Evolutionary conservation across 1,140 invertebrate species (phyloP).

Genomic region (Drosophila nikananu): DNA sequence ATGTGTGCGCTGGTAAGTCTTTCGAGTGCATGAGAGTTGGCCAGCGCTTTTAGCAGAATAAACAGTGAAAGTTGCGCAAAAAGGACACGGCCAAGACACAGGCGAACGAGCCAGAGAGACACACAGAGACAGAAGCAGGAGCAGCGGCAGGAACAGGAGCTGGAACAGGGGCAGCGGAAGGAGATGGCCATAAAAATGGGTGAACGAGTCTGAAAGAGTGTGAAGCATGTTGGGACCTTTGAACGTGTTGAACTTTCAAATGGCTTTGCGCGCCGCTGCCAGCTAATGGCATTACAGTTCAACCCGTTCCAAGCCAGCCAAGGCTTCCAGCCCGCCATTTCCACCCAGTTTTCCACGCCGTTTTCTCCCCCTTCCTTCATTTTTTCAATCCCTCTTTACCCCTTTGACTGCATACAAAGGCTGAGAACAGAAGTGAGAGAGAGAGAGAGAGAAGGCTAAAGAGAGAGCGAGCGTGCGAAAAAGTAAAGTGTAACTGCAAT

Average conservation of each 20-base stretch:
- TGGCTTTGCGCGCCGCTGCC: constrained; percentile 80
- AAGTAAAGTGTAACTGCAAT: constrained; percentile 72
- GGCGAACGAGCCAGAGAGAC: constrained; percentile 39
- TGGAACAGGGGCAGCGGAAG: constrained; percentile 17
- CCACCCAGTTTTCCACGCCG: constrained; percentile 1
- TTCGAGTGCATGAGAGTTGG: constrained; percentile 81
- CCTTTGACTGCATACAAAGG: constrained; percentile 71
- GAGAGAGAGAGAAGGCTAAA: neutral
- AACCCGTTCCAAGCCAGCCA: constrained; percentile 34
- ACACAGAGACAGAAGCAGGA: constrained; percentile 12
- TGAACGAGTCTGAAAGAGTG: constrained; percentile 48
- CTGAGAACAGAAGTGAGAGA: constrained; percentile 1
- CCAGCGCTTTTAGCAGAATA: constrained; percentile 82
- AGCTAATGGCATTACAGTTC: constrained; percentile 82
- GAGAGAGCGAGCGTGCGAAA: constrained; percentile 56
- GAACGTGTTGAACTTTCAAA: constrained; percentile 83
- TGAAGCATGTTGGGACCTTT: constrained; percentile 78
- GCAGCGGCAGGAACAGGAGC: neutral
- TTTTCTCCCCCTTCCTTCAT: neutral
- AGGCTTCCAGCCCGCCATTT: neutral
- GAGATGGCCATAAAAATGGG: constrained; percentile 29
- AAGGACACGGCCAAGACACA: constrained; percentile 77
- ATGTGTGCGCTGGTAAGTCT: constrained; percentile 35
- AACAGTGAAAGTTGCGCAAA: constrained; percentile 82
- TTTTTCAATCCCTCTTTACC: constrained; percentile 12